Base-by-base conservation (phyloP, 23 tunicate species). In the Ascidia mentula region DNA sequence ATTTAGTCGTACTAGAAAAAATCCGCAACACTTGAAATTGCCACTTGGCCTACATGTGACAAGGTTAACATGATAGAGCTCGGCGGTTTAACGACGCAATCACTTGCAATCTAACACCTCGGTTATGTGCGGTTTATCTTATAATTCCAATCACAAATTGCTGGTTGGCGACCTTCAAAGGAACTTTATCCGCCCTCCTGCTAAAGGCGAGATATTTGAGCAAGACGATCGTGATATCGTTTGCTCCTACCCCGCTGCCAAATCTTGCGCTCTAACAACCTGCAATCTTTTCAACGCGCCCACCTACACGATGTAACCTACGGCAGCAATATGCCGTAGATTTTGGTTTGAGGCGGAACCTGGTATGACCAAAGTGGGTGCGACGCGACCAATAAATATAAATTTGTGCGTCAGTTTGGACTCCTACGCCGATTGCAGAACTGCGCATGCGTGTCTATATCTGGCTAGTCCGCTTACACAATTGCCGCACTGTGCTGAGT, bases 101-200 rank as follows among this genome's bases (percentile, higher is more conserved):
- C 24, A 53, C 53, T 53, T 53, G 65, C 65, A 53, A 53, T 9
- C 24, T 6, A 53, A 53, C 65, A 28, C 65, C 22, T 53, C 24
- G 65, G 65, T 53, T 20, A 53, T 28, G 7, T 28, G 24, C 22
- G 65, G 13, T 53, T 53, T 53, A 53, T 3, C 65, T 20, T 28
- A 53, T 53, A 53, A 53, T 53, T 53, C 65, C 13, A 20, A 28
- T 53, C 12, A 28, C 65, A 53, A 53, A 53, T 53, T 53, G 65
- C 65, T 9, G 65, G 65, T 53, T 53, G n/a, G 65, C 13, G 7
- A 53, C 65, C 65, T 53, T 53, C 65, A 53, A 53, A 53, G 65
- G 24, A 53, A n/a, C n/a, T n/a, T 9, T 9, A 28, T 9, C 65
- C 65, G 65, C 65, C n/a, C n/a, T 53, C 28, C 65, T 53, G 28